These are phyloP conservation scores for Aphrocallistes beatrix DNA, from an alignment of 37 sponge, comb jelly and placozoan genomes.

Conservation along the genomic window DNA sequence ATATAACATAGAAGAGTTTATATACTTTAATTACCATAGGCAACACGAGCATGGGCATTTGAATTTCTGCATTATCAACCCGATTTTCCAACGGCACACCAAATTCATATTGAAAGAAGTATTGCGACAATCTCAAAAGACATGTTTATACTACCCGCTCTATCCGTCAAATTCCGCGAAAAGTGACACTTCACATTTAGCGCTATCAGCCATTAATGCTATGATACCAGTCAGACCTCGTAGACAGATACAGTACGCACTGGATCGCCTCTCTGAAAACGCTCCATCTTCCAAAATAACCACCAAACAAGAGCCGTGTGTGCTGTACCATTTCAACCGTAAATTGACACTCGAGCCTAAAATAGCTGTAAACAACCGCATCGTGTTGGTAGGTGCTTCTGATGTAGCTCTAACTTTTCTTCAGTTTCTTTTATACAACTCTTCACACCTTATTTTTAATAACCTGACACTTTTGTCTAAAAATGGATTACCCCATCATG, in stretches of 20 bases:
- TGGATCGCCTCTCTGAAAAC: slow-evolving; percentile 43
- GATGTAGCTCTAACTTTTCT: slow-evolving; percentile 71
- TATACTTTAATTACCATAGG: slow-evolving; percentile 72
- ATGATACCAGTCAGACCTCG: slow-evolving; percentile 71
- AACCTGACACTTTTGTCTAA: slow-evolving; percentile 76
- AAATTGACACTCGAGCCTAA: slow-evolving; percentile 88
- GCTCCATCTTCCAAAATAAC: slow-evolving; percentile 55
- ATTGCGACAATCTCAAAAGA: slow-evolving; percentile 48
- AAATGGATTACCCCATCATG: slow-evolving; percentile 45
- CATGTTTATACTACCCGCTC: slow-evolving; percentile 69
- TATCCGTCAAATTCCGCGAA: slow-evolving; percentile 23
- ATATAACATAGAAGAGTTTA: slow-evolving; percentile 87
- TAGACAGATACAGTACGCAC: slow-evolving; percentile 66
- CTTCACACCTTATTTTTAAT: slow-evolving; percentile 85
- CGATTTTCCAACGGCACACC: slow-evolving; percentile 57
- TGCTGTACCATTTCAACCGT: slow-evolving; percentile 90
- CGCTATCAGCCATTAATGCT: slow-evolving; percentile 36
- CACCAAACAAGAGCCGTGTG: slow-evolving; percentile 37
- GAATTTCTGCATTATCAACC: slow-evolving; percentile 67
- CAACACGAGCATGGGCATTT: slow-evolving; percentile 73
- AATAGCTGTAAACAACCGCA: slow-evolving; percentile 60
- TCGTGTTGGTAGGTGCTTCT: slow-evolving; percentile 88
- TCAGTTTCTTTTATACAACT: neutral
- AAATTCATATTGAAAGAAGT: slow-evolving; percentile 84
- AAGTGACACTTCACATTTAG: slow-evolving; percentile 29